phyloP scores from a whole-genome alignment of 2,797 vertebrate species.

The Notamacropus eugenii region DNA sequence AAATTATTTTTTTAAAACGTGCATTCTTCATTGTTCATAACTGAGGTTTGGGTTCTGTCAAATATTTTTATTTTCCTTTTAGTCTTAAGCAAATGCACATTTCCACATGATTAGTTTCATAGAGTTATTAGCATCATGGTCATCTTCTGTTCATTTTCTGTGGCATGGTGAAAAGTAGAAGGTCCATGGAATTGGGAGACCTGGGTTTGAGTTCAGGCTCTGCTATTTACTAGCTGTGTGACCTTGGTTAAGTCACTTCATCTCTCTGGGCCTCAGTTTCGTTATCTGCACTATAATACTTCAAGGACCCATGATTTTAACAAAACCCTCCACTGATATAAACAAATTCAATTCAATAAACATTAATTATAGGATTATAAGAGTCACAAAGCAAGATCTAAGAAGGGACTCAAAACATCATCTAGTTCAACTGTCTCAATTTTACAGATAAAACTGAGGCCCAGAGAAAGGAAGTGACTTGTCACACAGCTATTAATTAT shows the following conservation, averaged over 20 bases:
- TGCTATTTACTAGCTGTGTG: neutral
- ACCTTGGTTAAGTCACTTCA: neutral
- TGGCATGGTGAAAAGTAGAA: neutral
- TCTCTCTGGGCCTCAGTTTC: neutral
- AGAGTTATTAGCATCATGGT: slow-evolving; percentile 77
- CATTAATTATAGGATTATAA: neutral
- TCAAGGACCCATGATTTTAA: neutral
- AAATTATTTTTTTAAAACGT: slow-evolving; percentile 62
- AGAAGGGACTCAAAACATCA: neutral
- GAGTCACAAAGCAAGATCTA: neutral
- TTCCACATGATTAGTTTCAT: slow-evolving; percentile 70
- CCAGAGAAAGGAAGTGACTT: neutral
- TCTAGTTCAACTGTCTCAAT: neutral
- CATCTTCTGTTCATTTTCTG: slow-evolving; percentile 61
- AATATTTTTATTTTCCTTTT: slow-evolving; percentile 16
- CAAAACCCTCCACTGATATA: neutral
- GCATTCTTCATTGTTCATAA: slow-evolving; percentile 58
- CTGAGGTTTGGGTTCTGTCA: slow-evolving; percentile 70
- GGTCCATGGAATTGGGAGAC: slow-evolving; percentile 8
- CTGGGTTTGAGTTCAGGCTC: slow-evolving; percentile 13
- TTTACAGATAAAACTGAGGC: neutral
- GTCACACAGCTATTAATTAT: neutral
- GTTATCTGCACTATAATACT: neutral
- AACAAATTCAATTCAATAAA: neutral
- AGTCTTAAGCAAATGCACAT: slow-evolving; percentile 65